Evolutionary conservation across 2,113 vertebrate genomes (phyloP), one percentile per base, ranked within the genome.

Genomic region (Psittacara wagleri): DNA sequence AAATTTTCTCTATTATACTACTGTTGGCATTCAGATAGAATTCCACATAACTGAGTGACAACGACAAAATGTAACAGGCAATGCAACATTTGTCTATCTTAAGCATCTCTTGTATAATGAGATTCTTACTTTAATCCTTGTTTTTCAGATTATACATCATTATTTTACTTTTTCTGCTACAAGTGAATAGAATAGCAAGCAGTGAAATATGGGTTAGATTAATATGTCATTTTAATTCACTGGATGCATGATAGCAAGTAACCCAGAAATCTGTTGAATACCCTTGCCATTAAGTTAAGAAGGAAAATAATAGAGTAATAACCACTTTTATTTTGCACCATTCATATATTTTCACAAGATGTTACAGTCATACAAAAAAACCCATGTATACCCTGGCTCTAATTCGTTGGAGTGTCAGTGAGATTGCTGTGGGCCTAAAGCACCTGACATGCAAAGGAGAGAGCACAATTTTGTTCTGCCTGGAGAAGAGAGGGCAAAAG

Each of bases 311-410:
- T 14, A 76, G 62, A 73, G 31, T 44, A 82, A 83, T 81, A 88
- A 44, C 33, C 51, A 48, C 57, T 82, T 76, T 59, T 83, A 85
- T 83, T 78, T 95, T 70, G 35, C 19, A 52, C 5, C 22, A 80
- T 66, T 83, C 18, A 11, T 77, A 62, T 43, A 66, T 59, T 87
- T 72, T 91, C 59, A 75, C 57, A 87, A 68, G 77, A 70, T 13
- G 55, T 37, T 90, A 79, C 13, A 82, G 46, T 69, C 72, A 82
- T 41, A 41, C 28, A 82, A 90, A 80, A 96, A 96, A 51, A 16
- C 20, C 61, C 39, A 46, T 39, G 15, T 63, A 93, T 54, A 57
- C 86, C 82, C 37, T 51, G 18, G 3, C 44, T 78, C 61, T 63
- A 79, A 41, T 29, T 61, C 0, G 1, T 18, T 5, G 3, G 41